Conservation (phyloP, 2,888 invertebrate genomes). For the Pheosia gnoma region DNA sequence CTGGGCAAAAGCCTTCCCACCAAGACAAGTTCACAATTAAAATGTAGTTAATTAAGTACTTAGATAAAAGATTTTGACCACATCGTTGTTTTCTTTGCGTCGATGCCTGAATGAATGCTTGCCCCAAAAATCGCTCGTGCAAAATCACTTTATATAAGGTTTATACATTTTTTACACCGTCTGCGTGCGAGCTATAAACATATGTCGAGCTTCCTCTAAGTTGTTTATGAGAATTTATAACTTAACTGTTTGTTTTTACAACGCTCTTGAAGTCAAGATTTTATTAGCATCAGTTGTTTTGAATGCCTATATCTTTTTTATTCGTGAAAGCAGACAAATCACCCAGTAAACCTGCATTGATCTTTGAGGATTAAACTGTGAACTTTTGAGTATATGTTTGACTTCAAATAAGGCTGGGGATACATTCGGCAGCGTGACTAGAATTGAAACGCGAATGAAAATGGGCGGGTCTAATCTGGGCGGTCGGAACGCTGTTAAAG, state of each 20-base stretch:
- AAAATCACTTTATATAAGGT: slow-evolving; percentile 20
- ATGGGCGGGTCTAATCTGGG: no score
- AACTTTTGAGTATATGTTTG: no score
- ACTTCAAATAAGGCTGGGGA: no score
- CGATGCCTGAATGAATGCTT: slow-evolving; percentile 13
- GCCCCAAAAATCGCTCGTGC: slow-evolving; percentile 18
- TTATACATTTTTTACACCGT: slow-evolving; percentile 35
- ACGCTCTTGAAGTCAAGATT: slow-evolving; percentile 20
- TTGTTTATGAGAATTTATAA: slow-evolving; percentile 41
- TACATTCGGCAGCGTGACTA: no score
- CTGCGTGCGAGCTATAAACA: slow-evolving; percentile 31
- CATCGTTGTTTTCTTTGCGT: slow-evolving; percentile 6
- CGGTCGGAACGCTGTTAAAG: no score
- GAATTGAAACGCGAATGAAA: no score
- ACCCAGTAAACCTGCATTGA: not conserved
- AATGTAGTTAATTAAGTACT: no score
- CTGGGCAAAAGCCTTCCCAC: no score
- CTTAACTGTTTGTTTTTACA: slow-evolving; percentile 30
- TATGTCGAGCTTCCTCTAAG: slow-evolving; percentile 27
- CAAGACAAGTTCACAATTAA: no score
- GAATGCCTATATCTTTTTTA: not conserved
- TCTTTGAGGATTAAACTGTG: no score
- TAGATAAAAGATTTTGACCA: no score
- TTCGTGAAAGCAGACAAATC: not conserved
- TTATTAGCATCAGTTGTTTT: slow-evolving; percentile 10